Percentiles rank a stretch among this genome's conserved stretches.
These are phyloP conservation scores for Clarias platycephalus DNA, from an alignment of 2,797 vertebrate genomes.

Conservation along the genomic window DNA sequence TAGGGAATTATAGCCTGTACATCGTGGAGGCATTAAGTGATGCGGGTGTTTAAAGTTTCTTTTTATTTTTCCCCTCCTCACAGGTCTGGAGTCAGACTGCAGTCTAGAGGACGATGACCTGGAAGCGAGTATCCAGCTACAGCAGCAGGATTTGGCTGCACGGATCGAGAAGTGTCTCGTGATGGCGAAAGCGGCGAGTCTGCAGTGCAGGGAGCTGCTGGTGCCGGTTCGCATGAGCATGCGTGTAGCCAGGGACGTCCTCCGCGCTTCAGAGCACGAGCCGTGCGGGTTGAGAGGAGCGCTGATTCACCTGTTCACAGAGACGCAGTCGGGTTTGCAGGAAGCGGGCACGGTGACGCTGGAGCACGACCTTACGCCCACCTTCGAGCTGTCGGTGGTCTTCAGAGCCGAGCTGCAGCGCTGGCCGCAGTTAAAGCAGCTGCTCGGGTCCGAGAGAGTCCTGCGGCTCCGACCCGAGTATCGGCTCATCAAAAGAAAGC, in stretches of 20 bases:
- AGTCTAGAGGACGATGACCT: slow-evolving; percentile 64
- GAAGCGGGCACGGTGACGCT: slow-evolving; percentile 64
- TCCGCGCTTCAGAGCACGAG: slow-evolving; percentile 65
- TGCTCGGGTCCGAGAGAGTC: slow-evolving; percentile 67
- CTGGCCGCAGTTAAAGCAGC: slow-evolving; percentile 68
- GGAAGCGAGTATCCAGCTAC: slow-evolving; percentile 54
- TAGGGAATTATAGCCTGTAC: not conserved
- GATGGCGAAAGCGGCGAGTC: slow-evolving; percentile 67
- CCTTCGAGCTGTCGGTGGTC: slow-evolving; percentile 75
- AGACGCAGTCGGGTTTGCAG: slow-evolving; percentile 62
- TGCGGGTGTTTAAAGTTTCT: not conserved
- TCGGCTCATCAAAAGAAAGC: slow-evolving; percentile 78
- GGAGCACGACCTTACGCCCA: slow-evolving; percentile 68
- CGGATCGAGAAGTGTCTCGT: slow-evolving; percentile 71
- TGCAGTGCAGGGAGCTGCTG: slow-evolving; percentile 71
- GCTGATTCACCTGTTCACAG: slow-evolving; percentile 67
- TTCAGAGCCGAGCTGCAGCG: slow-evolving; percentile 62
- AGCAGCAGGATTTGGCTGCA: slow-evolving; percentile 59
- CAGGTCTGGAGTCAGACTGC: slow-evolving; percentile 59
- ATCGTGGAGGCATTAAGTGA: not conserved
- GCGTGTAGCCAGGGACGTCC: slow-evolving; percentile 67
- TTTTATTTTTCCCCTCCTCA: not conserved
- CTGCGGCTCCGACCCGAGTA: slow-evolving; percentile 73
- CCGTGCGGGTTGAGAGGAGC: slow-evolving; percentile 78
- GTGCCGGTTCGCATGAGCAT: slow-evolving; percentile 70